Evolutionary conservation across 2,113 vertebrate species (phyloP), one percentile per base, ranked within the genome.

Genomic region (Phodopus roborovskii): DNA sequence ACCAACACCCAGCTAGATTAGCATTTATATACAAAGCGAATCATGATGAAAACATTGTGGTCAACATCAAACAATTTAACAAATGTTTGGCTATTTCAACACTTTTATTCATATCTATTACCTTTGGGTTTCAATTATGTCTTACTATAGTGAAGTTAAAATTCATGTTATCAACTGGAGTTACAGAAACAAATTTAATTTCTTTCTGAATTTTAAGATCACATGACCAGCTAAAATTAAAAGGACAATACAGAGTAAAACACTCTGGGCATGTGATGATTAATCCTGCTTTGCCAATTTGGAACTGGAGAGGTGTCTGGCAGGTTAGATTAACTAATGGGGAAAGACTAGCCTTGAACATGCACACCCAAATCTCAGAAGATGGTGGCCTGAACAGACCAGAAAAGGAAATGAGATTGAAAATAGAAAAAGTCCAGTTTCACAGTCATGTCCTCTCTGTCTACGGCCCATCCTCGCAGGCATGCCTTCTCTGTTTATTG

Each of bases 161-260:
- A 90, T 86, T 17, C 0, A 53, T 81, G 60, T 68, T 85, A 20
- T 53, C 0, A 81, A 12, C 56, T 81, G 22, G 60, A 26, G 15
- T 71, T 48, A 58, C 60, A 90, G 11, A 70, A 79, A 58, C n/a
- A 50, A 0, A 3, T 87, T n/a, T 91, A 0, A 6, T 62, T n/a
- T 83, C 4, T n/a, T 92, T 88, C 39, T 83, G 2, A 92, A 87
- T 50, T 81, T 90, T 90, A 83, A 92, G 50, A 48, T 39, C 24
- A 48, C 3, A 15, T 58, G 30, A 94, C 53, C 62, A 66, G 68
- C 9, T 48, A 50, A 33, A 93, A 85, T 73, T 68, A 64, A 95
- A 91, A 91, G 15, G 4, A 39, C 92, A 74, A 77, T 83, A 5
- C 3, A 60, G 26, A 74, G 33, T 89, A 33, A 5, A 75, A 16